A percentile compares a stretch with the other conserved stretches of the same genome.
phyloP scores from a whole-genome alignment of 2,888 invertebrate species.

The Octonoba sinensis region DNA sequence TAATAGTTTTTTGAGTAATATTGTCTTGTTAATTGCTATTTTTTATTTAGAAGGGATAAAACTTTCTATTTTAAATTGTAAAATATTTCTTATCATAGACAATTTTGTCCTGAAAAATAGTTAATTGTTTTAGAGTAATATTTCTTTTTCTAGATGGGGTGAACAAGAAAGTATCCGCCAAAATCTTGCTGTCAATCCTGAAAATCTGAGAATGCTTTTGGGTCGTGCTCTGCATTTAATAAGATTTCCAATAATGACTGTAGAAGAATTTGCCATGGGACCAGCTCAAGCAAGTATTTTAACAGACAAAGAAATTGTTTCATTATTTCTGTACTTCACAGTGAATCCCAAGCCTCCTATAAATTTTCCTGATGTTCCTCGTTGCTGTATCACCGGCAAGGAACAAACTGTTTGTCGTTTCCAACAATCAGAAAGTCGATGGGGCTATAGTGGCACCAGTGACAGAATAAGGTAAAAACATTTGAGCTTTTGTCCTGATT shows the following conservation, averaged over 20 bases:
- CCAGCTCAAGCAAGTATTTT: slow-evolving; percentile 82
- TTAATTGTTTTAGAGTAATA: too few relatives aligned
- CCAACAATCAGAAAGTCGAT: slow-evolving; percentile 82
- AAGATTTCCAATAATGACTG: slow-evolving; percentile 86
- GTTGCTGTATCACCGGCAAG: slow-evolving; percentile 84
- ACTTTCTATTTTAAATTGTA: too few relatives aligned
- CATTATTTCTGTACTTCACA: slow-evolving; percentile 73
- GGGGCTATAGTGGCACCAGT: slow-evolving; percentile 87
- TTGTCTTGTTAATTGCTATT: too few relatives aligned
- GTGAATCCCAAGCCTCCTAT: slow-evolving; percentile 83
- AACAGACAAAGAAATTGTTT: slow-evolving; percentile 81
- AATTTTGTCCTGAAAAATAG: too few relatives aligned
- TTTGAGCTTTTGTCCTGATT: background rate
- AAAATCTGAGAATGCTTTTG: slow-evolving; percentile 79
- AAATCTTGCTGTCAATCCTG: slow-evolving; percentile 77
- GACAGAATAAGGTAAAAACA: slow-evolving; percentile 79
- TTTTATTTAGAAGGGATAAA: too few relatives aligned
- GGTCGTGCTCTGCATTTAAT: slow-evolving; percentile 81
- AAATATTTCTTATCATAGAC: too few relatives aligned
- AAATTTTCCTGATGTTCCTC: slow-evolving; percentile 79
- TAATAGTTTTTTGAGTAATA: too few relatives aligned
- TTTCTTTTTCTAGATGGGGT: slow-evolving; percentile 76
- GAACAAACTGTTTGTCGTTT: slow-evolving; percentile 82
- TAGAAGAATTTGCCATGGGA: slow-evolving; percentile 86
- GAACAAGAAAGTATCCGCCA: slow-evolving; percentile 81